Evolutionary conservation across 1,140 invertebrate species (phyloP).

Genomic region (Anastrepha obliqua): DNA sequence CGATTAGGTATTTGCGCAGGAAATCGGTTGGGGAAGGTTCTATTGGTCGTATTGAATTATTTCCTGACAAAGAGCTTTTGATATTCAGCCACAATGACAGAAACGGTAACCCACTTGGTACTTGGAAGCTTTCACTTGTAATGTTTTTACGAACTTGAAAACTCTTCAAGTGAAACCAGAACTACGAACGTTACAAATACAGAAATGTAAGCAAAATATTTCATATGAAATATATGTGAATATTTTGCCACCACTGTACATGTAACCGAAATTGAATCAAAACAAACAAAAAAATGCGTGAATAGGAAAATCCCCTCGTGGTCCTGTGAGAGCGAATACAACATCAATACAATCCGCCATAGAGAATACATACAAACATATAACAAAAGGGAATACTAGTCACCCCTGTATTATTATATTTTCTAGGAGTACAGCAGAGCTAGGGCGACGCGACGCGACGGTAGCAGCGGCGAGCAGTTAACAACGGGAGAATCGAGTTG

Average conservation of each 20-base stretch:
- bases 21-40: too few relatives aligned
- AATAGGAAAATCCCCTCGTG: not conserved
- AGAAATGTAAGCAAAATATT: too few relatives aligned
- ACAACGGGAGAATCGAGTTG: conserved; percentile 12
- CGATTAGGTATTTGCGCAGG: too few relatives aligned
- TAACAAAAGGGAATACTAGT: not conserved
- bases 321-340: not conserved
- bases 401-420: not conserved
- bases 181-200: too few relatives aligned
- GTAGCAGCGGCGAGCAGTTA: not conserved
- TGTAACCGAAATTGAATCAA: conserved; percentile 12
- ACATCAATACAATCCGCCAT: not conserved
- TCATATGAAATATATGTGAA: too few relatives aligned
- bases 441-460: not conserved
- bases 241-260: conserved; percentile 16
- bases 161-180: too few relatives aligned
- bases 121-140: too few relatives aligned
- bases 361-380: not conserved
- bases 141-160: too few relatives aligned
- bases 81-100: too few relatives aligned
- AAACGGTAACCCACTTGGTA: too few relatives aligned
- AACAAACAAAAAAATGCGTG: conserved; percentile 36
- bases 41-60: too few relatives aligned
- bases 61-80: too few relatives aligned
- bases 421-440: not conserved